These are phyloP conservation scores for Nycticorax nycticorax DNA, from an alignment of 2,113 vertebrate genomes.

Conservation along the genomic window DNA sequence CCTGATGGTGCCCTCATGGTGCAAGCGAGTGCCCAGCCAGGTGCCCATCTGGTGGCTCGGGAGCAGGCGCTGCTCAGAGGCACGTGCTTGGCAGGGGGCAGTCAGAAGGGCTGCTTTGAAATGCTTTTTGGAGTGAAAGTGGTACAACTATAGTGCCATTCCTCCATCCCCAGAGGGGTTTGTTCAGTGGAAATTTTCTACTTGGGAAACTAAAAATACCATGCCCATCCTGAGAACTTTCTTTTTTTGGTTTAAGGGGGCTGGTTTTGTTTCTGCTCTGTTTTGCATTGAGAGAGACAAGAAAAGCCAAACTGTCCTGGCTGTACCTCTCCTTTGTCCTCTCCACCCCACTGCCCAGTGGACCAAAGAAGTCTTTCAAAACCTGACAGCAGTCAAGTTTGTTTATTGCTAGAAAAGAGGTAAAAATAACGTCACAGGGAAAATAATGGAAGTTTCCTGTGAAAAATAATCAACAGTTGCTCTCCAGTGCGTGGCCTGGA, in stretches of 20 bases:
- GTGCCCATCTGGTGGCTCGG: background rate
- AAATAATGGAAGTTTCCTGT: background rate
- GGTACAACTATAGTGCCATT: background rate
- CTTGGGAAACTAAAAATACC: background rate
- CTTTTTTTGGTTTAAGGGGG: background rate
- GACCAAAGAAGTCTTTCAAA: background rate
- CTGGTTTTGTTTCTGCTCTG: background rate
- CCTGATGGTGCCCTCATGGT: background rate
- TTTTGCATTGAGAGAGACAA: background rate
- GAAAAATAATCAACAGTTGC: background rate
- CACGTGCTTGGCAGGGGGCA: fast-evolving
- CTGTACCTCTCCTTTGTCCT: background rate
- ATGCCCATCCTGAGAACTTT: background rate
- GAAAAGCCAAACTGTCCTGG: background rate
- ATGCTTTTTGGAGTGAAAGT: background rate
- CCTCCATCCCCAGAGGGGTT: background rate
- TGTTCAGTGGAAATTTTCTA: background rate
- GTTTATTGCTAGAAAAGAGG: background rate
- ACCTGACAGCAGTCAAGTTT: background rate
- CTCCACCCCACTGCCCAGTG: background rate
- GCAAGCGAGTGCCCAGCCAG: background rate
- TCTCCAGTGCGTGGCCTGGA: background rate
- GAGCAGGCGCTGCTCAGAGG: background rate
- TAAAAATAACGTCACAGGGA: background rate
- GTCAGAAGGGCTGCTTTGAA: background rate